Conservation (phyloP, 2,797 vertebrate species). For the Selene dorsalis region DNA sequence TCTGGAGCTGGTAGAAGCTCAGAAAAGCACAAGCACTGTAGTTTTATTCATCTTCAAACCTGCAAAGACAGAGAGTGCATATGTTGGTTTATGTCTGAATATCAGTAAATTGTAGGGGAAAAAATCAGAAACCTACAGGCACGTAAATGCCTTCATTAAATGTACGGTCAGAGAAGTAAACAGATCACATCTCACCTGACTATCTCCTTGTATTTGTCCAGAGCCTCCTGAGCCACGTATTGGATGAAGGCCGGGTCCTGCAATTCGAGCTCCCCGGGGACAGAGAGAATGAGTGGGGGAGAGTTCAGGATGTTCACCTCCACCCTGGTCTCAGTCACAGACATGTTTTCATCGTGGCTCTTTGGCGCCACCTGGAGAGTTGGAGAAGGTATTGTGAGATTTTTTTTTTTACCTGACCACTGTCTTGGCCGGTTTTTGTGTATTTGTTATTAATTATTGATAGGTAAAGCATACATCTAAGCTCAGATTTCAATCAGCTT, state of each 20-base stretch:
- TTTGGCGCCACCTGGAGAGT: conserved; percentile 82
- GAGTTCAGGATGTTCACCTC: conserved; percentile 88
- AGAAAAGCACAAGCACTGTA: not conserved
- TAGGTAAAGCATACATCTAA: not conserved
- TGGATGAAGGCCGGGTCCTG: conserved; percentile 87
- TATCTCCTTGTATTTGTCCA: conserved; percentile 87
- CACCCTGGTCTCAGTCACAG: conserved; percentile 79
- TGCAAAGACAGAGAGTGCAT: conserved; percentile 46
- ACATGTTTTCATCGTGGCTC: conserved; percentile 55
- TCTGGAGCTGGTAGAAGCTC: conserved; percentile 34
- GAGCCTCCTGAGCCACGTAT: conserved; percentile 85
- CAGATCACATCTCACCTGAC: conserved; percentile 73
- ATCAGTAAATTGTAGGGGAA: too few species aligned
- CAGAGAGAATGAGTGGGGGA: conserved; percentile 81
- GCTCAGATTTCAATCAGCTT: not conserved
- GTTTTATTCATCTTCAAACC: conserved; percentile 71
- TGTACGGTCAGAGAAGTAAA: not conserved
- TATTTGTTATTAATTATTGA: not conserved
- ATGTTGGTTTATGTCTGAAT: not conserved
- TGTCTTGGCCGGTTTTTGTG: not conserved
- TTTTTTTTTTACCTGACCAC: not conserved
- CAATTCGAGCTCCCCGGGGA: conserved; percentile 83
- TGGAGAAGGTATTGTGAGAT: not conserved
- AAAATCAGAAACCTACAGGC: too few species aligned
- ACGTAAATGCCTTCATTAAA: too few species aligned